Evolutionary conservation across 2,888 invertebrate genomes (phyloP), one percentile per base, ranked within the genome.

Genomic region (Caenorhabditis zanzibari): DNA sequence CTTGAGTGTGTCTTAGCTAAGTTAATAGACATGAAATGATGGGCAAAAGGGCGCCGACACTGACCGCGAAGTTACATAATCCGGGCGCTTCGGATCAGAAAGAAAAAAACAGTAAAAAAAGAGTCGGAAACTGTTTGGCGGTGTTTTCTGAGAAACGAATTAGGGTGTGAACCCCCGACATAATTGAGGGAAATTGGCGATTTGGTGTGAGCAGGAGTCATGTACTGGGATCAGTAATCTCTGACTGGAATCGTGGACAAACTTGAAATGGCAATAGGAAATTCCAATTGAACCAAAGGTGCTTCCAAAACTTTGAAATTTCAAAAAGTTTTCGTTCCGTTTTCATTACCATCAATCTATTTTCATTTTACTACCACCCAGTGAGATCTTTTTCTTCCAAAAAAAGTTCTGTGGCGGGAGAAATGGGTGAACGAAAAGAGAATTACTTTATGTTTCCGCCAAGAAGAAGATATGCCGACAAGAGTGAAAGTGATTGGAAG

Each of bases 401-500:
- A 73, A 72, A 73, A 73, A 73, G 73, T 73, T 73, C 35, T 61
- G 61, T 49, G 73, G 73, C 72, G 72, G 72, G 47, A 72, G 72
- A 72, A 72, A 61, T 72, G 41, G 35, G 59, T 41, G 71, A 58
- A 47, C 72, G 61, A 54, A 32, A 24, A 61, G 63, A 61, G 63
- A 54, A 52, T 52, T 22, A 16, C 9, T 54, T 54, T 24, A 54
- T 54, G 44, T 73, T 73, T 73, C 73, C 73, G 73, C 73, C 26
- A 14, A 28, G 49, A 32, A 54, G 22, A 22, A 59, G 61, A 68
- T 68, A 38, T 52, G 54, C 68, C 68, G 68, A 49, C 61, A 35
- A 26, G 38, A 38, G 52, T 35, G 73, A 73, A 73, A 73, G 73
- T 73, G 73, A 73, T 63, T 63, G 22, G 47, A 49, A 35, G n/a